A percentile compares a stretch with the other conserved stretches of the same genome.
These are phyloP conservation scores for Siniperca chuatsi DNA, from an alignment of 2,113 vertebrate genomes.

Conservation along the genomic window DNA sequence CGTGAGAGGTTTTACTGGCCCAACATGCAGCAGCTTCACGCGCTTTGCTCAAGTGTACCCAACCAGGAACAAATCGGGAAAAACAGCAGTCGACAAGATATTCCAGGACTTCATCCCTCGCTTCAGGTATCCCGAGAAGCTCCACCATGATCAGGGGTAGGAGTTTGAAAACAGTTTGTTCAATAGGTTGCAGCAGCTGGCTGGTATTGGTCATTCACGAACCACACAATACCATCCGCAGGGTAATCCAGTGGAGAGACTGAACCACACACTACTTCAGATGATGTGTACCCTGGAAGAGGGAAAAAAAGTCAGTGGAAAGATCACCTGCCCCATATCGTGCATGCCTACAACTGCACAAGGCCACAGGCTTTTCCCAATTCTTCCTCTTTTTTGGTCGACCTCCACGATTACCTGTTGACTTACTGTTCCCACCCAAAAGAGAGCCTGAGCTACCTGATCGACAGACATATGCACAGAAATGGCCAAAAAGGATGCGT, in stretches of 20 bases:
- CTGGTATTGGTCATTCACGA: background rate
- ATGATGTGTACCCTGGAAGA: background rate
- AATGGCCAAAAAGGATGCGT: background rate
- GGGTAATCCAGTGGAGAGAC: background rate
- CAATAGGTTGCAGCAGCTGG: background rate
- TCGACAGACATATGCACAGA: background rate
- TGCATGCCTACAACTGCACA: background rate
- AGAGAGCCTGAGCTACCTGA: background rate
- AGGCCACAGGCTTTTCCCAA: background rate
- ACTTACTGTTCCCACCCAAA: background rate
- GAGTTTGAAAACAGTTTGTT: background rate
- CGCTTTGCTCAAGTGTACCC: background rate
- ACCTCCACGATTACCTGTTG: background rate
- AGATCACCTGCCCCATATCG: background rate
- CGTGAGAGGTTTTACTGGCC: background rate
- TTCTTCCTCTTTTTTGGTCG: background rate
- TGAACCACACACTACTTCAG: background rate
- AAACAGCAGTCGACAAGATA: background rate
- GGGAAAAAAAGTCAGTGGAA: background rate
- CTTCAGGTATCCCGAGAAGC: background rate
- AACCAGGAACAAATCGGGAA: conserved; percentile 14
- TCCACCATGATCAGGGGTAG: background rate
- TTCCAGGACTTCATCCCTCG: background rate
- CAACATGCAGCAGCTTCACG: background rate
- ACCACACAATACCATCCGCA: background rate